These are phyloP conservation scores for Phocoena phocoena DNA, from an alignment of 2,113 vertebrate genomes.

Conservation along the genomic window DNA sequence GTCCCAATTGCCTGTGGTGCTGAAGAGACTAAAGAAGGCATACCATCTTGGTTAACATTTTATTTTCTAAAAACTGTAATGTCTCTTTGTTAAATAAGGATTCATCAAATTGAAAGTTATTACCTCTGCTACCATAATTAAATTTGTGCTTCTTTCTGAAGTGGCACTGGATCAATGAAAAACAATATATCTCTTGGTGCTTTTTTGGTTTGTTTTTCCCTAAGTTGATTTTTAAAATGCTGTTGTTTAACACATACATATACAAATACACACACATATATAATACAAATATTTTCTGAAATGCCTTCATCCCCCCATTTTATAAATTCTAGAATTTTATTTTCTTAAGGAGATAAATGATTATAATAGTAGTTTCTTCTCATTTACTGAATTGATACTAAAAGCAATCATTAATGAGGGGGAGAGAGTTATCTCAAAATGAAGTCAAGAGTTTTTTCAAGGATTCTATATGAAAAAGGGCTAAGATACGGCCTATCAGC, in stretches of 20 bases:
- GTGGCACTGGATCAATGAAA: neutral
- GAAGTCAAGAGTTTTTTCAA: constrained; percentile 63
- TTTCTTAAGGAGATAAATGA: constrained; percentile 68
- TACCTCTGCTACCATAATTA: constrained; percentile 77
- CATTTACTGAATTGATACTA: constrained; percentile 73
- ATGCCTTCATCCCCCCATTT: constrained; percentile 30
- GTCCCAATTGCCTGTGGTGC: constrained; percentile 39
- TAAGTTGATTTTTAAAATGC: constrained; percentile 44
- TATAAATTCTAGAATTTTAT: constrained; percentile 70
- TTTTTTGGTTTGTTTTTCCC: constrained; percentile 57
- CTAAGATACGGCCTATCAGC: constrained; percentile 60
- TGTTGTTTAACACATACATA: constrained; percentile 57
- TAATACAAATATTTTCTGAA: constrained; percentile 4
- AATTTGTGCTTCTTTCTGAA: constrained; percentile 66
- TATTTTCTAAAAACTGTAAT: constrained; percentile 75
- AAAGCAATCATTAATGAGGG: constrained; percentile 70
- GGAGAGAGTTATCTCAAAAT: constrained; percentile 68
- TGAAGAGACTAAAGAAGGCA: constrained; percentile 51
- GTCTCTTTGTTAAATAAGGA: constrained; percentile 78
- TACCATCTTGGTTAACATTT: constrained; percentile 66
- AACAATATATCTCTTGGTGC: constrained; percentile 48
- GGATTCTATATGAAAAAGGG: constrained; percentile 59
- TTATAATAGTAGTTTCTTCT: constrained; percentile 71
- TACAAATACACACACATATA: neutral
- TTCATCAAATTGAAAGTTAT: constrained; percentile 69